phyloP scores from a whole-genome alignment of 2,888 invertebrate species.

The Lysandra bellargus region DNA sequence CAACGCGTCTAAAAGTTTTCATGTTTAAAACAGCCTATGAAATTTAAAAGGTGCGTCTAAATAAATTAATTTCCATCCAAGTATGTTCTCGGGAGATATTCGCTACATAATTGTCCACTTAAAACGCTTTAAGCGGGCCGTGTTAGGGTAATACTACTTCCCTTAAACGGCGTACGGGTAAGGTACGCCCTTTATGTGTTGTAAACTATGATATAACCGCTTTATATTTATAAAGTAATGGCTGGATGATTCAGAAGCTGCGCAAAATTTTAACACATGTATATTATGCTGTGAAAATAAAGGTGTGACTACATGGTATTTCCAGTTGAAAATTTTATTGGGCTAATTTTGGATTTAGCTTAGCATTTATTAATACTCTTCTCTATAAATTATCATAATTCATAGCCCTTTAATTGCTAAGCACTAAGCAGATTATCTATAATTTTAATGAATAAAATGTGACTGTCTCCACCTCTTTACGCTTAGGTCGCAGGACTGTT shows the following conservation, averaged over 20 bases:
- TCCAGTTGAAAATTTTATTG: neutral
- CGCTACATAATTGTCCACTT: constrained; percentile 65
- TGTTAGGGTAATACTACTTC: constrained; percentile 70
- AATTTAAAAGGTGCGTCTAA: constrained; percentile 6
- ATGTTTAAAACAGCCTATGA: neutral
- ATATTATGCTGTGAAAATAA: neutral
- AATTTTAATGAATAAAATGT: too few species aligned
- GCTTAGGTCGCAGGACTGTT: too few species aligned
- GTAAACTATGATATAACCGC: constrained; percentile 66
- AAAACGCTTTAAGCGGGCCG: constrained; percentile 75
- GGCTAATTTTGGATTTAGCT: too few species aligned
- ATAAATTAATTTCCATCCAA: constrained; percentile 18
- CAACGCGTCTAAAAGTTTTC: neutral
- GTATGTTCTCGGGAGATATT: constrained; percentile 39
- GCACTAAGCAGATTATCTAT: too few species aligned
- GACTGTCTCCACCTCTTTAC: too few species aligned
- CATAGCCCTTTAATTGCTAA: too few species aligned
- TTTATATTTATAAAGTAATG: constrained; percentile 39
- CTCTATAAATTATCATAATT: too few species aligned
- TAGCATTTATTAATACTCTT: too few species aligned
- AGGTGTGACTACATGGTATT: neutral
- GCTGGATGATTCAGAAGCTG: constrained; percentile 16
- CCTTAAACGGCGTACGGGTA: constrained; percentile 61
- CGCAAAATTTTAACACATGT: constrained; percentile 16
- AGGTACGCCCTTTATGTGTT: constrained; percentile 57